phyloP scores from a whole-genome alignment of 2,113 vertebrate genomes.

The Genyomyrus donnyi region DNA sequence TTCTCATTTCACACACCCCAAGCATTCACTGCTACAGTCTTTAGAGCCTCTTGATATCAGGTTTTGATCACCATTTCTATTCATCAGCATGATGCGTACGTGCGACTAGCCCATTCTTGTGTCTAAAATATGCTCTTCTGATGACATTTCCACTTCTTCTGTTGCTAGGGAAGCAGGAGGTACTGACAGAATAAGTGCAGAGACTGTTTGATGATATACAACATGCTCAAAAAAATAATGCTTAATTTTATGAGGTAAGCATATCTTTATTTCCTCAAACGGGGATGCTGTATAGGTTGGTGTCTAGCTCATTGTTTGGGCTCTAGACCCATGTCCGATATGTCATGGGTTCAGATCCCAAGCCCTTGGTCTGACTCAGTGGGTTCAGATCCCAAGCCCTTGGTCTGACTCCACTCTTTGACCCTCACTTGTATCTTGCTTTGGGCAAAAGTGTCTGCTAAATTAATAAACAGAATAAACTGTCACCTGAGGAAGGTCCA shows the following conservation, averaged over 20 bases:
- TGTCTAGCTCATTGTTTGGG: neutral
- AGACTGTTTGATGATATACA: neutral
- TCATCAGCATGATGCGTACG: neutral
- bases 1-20: neutral
- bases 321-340: neutral
- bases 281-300: neutral
- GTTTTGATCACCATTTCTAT: neutral
- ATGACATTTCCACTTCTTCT: neutral
- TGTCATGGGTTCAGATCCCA: neutral
- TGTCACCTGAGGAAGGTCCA: neutral
- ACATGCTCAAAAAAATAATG: neutral
- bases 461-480: neutral
- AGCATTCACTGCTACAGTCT: neutral
- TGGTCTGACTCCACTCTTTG: neutral
- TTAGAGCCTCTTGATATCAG: neutral
- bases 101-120: neutral
- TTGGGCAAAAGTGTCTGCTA: neutral
- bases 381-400: neutral
- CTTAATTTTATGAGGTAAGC: neutral
- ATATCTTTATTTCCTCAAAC: neutral
- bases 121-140: neutral
- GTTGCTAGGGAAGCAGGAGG: neutral
- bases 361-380: neutral
- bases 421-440: neutral
- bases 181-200: neutral